Evolutionary conservation across 2,888 invertebrate genomes (phyloP).

Genomic region (Clistopyga incitator): DNA sequence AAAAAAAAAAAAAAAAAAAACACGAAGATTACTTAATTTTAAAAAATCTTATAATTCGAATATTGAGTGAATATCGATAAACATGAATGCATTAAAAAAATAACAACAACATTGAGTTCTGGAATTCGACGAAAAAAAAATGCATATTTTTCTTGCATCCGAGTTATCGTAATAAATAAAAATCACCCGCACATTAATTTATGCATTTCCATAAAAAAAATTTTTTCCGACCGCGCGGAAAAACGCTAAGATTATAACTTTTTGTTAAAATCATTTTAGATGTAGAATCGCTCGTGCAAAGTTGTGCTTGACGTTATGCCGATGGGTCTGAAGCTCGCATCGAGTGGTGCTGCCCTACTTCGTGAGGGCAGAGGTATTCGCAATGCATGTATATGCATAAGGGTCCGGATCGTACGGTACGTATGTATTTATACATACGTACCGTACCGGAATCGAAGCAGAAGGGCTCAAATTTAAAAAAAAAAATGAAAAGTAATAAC

Average conservation of each 20-base stretch:
- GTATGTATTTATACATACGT: background rate
- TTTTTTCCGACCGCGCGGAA: background rate
- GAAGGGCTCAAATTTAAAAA: background rate
- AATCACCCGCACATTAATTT: background rate
- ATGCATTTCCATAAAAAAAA: background rate
- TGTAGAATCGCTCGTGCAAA: background rate
- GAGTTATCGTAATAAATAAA: no score
- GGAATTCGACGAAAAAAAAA: no score
- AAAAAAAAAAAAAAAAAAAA: no score
- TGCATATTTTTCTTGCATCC: no score
- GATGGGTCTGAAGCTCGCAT: background rate
- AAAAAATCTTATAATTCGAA: no score
- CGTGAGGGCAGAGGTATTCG: background rate
- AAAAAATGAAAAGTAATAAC: conserved; percentile 2
- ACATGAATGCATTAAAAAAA: no score
- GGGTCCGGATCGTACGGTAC: background rate
- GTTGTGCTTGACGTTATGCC: background rate
- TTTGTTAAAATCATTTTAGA: background rate
- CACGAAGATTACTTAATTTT: no score
- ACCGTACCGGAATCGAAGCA: background rate
- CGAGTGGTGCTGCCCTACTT: background rate
- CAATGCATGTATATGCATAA: background rate
- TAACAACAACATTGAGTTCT: no score
- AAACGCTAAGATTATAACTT: background rate
- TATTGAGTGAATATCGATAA: no score